Base-by-base conservation (phyloP, 2,888 invertebrate genomes). In the Anarsia innoxiella region DNA sequence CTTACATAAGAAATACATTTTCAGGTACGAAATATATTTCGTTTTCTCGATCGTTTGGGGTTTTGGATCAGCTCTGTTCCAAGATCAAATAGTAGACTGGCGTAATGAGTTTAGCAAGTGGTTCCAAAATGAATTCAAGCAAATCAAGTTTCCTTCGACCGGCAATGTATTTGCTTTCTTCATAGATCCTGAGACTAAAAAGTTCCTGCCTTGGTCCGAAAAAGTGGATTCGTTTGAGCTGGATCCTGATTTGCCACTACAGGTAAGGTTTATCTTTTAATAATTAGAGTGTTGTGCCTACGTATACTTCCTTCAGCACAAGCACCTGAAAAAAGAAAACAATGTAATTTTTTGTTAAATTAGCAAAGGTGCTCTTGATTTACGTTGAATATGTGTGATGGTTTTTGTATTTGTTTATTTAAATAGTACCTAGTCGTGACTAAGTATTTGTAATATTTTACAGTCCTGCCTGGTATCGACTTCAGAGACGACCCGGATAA, bases 31-130 rank as follows among this genome's bases (percentile, higher is more conserved):
- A 79, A 89, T 92, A 5, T 97, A 97, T 72, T 98, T 97, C 75
- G 95, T 91, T 0, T 97, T 97, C 66, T 90, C 92, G 16, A 88
- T 91, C 37, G 88, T 97, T 13, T 97, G 97, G 97, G 95, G 96
- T 0, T 98, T 97, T 62, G 97, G 97, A 1, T 95, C 97, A 0
- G 90, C 92, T 0, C 87, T 94, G 39, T 96, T 94, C 72, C 95
- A 95, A 86, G 97, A 97, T 80, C 92, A 96, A 85, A 82, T 95
- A 27, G 88, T 93, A 2, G 97, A 97, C 67, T 95, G 96, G 91
- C 89, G 97, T 28, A 92, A 92, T 51, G 97, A 97, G 64, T 97
- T 97, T 69, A 94, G 93, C 62, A 97, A 96, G 71, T 97, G 97
- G 97, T 98, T 96, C 88, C 86, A 89, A 12, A 93, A 91, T 47